Conservation (phyloP, 2,797 vertebrate genomes). For the Pyrocephalus nanus region DNA sequence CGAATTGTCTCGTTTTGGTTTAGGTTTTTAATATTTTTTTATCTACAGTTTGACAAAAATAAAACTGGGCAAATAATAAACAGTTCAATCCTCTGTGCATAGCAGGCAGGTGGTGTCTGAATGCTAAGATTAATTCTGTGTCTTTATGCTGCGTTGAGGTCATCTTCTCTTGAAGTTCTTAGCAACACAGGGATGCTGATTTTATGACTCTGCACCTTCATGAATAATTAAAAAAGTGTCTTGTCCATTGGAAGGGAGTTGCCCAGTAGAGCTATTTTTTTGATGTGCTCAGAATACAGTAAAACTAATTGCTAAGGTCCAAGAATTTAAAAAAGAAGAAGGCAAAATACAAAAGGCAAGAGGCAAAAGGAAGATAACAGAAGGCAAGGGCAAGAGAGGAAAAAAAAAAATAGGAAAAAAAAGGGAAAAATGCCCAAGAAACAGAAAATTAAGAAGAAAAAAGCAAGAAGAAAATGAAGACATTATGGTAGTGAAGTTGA, state of each 20-base stretch:
- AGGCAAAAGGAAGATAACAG: background rate
- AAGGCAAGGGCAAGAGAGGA: background rate
- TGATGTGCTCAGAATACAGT: background rate
- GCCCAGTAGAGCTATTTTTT: background rate
- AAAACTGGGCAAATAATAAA: background rate
- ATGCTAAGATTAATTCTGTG: background rate
- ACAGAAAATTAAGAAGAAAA: background rate
- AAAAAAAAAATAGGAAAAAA: background rate
- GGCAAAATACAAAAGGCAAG: background rate
- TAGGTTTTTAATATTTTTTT: background rate
- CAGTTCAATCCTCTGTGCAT: background rate
- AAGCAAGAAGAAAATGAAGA: background rate
- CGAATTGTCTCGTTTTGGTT: background rate
- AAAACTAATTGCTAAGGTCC: background rate
- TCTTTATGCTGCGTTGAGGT: background rate
- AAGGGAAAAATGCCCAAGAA: accelerated
- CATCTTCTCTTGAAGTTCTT: background rate
- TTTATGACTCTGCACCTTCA: background rate
- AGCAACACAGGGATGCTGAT: background rate
- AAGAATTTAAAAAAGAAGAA: background rate
- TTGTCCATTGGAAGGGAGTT: background rate
- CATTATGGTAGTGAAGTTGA: background rate
- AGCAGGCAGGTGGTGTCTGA: background rate
- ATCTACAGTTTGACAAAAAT: background rate
- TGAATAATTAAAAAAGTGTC: background rate